phyloP scores from a whole-genome alignment of 1,140 invertebrate genomes.

The Riptortus pedestris region DNA sequence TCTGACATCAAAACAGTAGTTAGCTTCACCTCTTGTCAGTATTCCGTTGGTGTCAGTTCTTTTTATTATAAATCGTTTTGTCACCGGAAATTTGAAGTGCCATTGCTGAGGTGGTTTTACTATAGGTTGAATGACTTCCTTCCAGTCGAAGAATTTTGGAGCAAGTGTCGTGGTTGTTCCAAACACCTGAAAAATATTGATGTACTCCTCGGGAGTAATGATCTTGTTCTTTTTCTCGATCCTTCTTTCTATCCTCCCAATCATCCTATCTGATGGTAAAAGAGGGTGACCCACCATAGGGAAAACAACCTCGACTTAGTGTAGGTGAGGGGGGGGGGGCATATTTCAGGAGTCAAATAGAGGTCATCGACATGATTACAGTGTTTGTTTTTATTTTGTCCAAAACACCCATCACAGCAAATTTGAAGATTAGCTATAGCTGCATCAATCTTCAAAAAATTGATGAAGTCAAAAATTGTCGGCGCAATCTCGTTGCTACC shows the following conservation, averaged over 20 bases:
- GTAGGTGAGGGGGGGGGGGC: constrained; percentile 29
- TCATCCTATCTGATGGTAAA: constrained; percentile 33
- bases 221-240: constrained; percentile 30
- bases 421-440: constrained; percentile 28
- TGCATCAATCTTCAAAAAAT: constrained; percentile 26
- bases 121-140: neutral
- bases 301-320: no score
- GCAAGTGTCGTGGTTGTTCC: neutral
- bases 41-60: neutral
- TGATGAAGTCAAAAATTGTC: constrained; percentile 32
- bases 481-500: constrained; percentile 34
- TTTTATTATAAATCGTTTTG: constrained; percentile 22
- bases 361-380: constrained; percentile 30
- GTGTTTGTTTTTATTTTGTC: constrained; percentile 35
- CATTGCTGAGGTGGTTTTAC: neutral
- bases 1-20: neutral
- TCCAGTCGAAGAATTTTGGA: constrained; percentile 7
- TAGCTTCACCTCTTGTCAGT: neutral
- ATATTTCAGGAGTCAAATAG: constrained; percentile 11
- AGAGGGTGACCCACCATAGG: constrained; percentile 32
- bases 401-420: constrained; percentile 32
- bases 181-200: no score
- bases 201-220: constrained; percentile 11
- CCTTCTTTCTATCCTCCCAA: constrained; percentile 32
- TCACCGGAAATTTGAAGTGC: constrained; percentile 22